Evolutionary conservation across 2,113 vertebrate genomes (phyloP), one percentile per base, ranked within the genome.

Genomic region (Ptyas mucosa): DNA sequence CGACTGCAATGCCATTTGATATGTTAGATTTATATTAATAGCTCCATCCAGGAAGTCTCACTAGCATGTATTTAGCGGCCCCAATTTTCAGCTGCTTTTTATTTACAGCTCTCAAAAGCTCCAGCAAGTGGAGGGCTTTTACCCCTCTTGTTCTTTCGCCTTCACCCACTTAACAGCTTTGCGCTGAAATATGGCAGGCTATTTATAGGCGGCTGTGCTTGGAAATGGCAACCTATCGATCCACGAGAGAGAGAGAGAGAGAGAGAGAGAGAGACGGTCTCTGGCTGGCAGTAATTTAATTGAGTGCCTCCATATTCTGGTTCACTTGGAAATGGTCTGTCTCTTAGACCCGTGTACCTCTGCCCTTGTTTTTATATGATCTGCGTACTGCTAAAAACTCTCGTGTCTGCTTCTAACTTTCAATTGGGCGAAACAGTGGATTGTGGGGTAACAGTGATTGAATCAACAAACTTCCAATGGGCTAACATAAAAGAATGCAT

Each of bases 141-240:
- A 6, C 2, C 81, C 87, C 52, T 9, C 88, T 43, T 6, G 18
- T 90, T 2, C 18, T 91, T 18, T 26, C 53, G 85, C 91, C 12
- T 95, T n/a, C 88, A 90, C 26, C 75, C 53, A 51, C n/a, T 87
- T 57, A 93, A 85, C 87, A 87, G 75, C 57, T 86, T 85, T 75
- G 12, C 21, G 23, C 51, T 89, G 12, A 24, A 87, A 89, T 75
- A 86, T 87, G 46, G 86, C 89, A 87, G 52, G 53, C 24, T 75
- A 5, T 58, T 39, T 89, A 55, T 81, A 81, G 92, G 39, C 53
- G 53, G 23, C 86, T 53, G 12, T 61, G 85, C 54, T 46, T 21
- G 10, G 23, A 89, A 57, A 23, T 58, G 90, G 39, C 90, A 24
- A 51, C 57, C 20, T 81, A 91, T 93, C 23, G 43, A 87, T 57